These are phyloP conservation scores for Drosophila vallismaia DNA, from an alignment of 2,888 invertebrate genomes.

Conservation along the genomic window DNA sequence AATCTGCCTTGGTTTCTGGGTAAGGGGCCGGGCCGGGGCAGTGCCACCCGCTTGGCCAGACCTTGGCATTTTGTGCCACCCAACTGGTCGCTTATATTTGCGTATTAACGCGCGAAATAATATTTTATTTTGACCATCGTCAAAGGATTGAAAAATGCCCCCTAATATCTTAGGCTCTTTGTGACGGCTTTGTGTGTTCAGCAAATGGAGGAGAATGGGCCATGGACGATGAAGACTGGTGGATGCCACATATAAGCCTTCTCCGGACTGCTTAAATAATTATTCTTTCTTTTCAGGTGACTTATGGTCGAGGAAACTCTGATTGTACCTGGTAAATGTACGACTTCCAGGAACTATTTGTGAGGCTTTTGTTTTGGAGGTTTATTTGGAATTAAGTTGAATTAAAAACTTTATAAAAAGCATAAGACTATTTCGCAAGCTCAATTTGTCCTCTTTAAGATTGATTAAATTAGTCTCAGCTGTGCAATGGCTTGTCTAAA, in stretches of 20 bases:
- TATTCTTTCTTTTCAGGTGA: conserved; percentile 32
- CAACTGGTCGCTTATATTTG: conserved; percentile 73
- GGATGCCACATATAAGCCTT: conserved; percentile 8
- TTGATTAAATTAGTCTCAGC: conserved; percentile 20
- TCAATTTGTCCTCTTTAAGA: neutral
- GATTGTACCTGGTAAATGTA: conserved; percentile 8
- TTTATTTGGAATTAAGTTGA: neutral
- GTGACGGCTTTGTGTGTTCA: conserved; percentile 64
- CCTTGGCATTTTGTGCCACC: conserved; percentile 60
- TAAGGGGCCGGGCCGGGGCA: conserved; percentile 18
- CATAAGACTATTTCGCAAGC: neutral
- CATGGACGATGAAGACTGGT: conserved; percentile 3
- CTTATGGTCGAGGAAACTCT: neutral
- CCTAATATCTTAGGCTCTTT: conserved; percentile 82
- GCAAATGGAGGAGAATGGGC: conserved; percentile 11
- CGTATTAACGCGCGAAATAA: conserved; percentile 82
- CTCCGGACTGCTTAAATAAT: conserved; percentile 30
- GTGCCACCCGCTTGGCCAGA: conserved; percentile 56
- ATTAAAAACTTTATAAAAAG: neutral
- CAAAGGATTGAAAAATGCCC: conserved; percentile 84
- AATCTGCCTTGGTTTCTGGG: conserved; percentile 27
- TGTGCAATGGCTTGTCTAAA: conserved; percentile 26
- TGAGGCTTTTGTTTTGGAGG: neutral
- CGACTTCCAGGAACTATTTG: neutral
- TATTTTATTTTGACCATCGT: conserved; percentile 82